Conservation (phyloP, 1,140 invertebrate genomes). For the Bombus polaris region DNA sequence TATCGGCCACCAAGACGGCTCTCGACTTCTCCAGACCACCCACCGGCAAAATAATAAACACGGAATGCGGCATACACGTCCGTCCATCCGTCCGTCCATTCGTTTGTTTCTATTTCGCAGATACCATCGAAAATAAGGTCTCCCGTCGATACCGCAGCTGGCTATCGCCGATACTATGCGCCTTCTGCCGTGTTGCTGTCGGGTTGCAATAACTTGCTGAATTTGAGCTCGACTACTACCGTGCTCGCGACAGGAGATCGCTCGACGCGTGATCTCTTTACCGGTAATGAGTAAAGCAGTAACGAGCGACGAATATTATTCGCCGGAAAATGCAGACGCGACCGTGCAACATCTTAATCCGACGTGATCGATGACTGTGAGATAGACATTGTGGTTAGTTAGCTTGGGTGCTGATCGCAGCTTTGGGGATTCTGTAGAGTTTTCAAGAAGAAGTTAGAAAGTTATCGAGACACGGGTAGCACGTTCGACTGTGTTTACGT, state of each 20-base stretch:
- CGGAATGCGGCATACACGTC: constrained; percentile 76
- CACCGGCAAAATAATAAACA: constrained; percentile 80
- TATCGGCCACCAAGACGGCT: constrained; percentile 78
- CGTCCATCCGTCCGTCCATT: constrained; percentile 55
- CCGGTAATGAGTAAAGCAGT: neutral
- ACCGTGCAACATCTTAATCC: neutral
- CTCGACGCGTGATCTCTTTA: neutral
- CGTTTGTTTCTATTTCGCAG: constrained; percentile 68
- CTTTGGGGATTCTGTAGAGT: neutral
- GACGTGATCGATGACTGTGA: neutral
- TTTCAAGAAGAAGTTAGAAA: neutral
- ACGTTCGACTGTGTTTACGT: no score
- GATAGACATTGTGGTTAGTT: no score
- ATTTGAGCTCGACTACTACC: neutral
- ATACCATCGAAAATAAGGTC: constrained; percentile 66
- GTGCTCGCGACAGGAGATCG: neutral
- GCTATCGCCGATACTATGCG: constrained; percentile 33
- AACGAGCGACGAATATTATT: neutral
- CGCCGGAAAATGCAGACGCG: neutral
- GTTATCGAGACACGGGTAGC: neutral
- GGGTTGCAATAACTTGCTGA: neutral
- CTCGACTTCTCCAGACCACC: constrained; percentile 78
- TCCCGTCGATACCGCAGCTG: constrained; percentile 51
- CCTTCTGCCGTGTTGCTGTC: neutral
- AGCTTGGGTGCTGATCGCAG: neutral